phyloP scores from a whole-genome alignment of 2,797 vertebrate genomes.

The Vipera latastei region DNA sequence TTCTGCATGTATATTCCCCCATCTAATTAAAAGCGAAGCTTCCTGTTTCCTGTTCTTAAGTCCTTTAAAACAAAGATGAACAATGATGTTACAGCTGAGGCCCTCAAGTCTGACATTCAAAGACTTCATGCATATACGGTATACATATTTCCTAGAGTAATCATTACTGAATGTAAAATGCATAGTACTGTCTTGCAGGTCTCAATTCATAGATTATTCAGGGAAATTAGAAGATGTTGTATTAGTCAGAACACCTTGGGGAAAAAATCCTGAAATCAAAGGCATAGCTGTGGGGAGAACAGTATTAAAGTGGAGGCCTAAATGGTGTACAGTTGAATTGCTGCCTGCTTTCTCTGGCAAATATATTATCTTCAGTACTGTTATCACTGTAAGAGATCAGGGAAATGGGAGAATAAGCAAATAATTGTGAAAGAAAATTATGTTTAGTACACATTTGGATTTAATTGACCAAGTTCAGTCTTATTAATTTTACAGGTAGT shows the following conservation, averaged over 20 bases:
- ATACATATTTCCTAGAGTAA: background rate
- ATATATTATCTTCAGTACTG: background rate
- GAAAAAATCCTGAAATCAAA: background rate
- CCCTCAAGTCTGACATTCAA: background rate
- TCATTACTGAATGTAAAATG: background rate
- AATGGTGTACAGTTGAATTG: background rate
- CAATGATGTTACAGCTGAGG: background rate
- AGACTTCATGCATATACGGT: background rate
- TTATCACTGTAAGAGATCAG: background rate
- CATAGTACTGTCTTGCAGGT: background rate
- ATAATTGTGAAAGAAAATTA: background rate
- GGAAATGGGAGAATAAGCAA: background rate
- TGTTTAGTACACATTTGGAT: background rate
- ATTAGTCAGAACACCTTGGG: background rate
- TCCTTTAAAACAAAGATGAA: background rate
- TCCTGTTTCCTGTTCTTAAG: background rate
- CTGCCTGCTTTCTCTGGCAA: background rate
- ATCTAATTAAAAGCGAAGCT: background rate
- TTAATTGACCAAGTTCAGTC: background rate
- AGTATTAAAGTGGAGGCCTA: background rate
- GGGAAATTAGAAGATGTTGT: too few species aligned
- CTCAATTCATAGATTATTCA: background rate
- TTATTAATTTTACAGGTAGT: background rate
- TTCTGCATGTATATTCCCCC: background rate
- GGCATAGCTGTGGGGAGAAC: background rate